These are phyloP conservation scores for Dunckerocampus dactyliophorus DNA, from an alignment of 2,113 vertebrate genomes.

Conservation along the genomic window DNA sequence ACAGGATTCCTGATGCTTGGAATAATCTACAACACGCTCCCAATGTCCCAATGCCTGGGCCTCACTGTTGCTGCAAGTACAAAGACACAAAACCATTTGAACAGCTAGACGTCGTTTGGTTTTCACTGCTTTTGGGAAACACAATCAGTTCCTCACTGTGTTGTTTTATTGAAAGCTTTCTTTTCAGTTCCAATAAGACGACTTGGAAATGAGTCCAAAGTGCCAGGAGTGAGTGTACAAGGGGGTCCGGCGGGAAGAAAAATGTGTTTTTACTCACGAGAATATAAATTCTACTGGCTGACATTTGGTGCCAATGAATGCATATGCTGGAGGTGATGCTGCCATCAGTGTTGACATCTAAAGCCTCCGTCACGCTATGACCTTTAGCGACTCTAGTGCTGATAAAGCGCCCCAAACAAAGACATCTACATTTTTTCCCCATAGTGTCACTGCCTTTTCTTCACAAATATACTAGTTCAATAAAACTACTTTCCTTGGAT, in stretches of 20 bases:
- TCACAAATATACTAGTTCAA: slow-evolving; percentile 7
- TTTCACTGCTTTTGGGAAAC: too few species aligned
- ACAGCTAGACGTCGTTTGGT: neutral
- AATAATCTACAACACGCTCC: slow-evolving; percentile 3
- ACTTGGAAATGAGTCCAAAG: slow-evolving; percentile 20
- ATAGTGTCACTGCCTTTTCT: slow-evolving; percentile 5
- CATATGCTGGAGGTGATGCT: slow-evolving; percentile 17
- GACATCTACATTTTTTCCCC: neutral
- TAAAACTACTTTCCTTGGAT: slow-evolving; percentile 4
- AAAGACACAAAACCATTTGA: neutral
- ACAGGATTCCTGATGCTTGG: neutral
- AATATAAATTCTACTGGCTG: slow-evolving; percentile 38
- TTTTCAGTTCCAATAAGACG: neutral
- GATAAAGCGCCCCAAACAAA: neutral
- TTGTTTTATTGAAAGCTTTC: too few species aligned
- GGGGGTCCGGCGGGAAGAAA: slow-evolving; percentile 8
- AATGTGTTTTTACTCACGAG: slow-evolving; percentile 23
- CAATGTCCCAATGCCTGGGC: neutral
- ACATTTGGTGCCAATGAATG: slow-evolving; percentile 33
- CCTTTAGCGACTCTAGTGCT: neutral
- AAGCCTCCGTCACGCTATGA: neutral
- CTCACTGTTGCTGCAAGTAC: neutral
- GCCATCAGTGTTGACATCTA: too few species aligned
- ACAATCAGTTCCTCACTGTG: too few species aligned
- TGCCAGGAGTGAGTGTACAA: neutral